phyloP scores from a whole-genome alignment of 2,797 vertebrate genomes.

The Cottoperca gobio region DNA sequence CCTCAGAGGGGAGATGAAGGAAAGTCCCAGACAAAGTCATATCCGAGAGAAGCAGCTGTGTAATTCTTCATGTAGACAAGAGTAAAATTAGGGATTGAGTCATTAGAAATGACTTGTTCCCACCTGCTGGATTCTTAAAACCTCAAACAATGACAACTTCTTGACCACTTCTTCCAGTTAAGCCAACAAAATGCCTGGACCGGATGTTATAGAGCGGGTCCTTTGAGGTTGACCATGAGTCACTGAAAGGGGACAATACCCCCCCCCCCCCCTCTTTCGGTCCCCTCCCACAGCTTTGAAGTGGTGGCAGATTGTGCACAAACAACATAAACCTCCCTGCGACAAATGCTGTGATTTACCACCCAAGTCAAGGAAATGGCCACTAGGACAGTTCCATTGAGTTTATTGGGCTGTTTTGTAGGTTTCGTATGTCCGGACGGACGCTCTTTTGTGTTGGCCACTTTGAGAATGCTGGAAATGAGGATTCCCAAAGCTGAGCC shows the following conservation, averaged over 20 bases:
- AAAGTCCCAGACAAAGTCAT: constrained; percentile 59
- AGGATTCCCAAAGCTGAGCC: constrained; percentile 64
- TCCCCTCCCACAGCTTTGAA: constrained; percentile 80
- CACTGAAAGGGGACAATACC: constrained; percentile 67
- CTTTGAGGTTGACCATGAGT: constrained; percentile 75
- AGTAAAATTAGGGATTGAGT: constrained; percentile 6
- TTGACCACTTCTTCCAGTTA: constrained; percentile 38
- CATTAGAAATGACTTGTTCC: constrained; percentile 24
- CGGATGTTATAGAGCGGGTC: constrained; percentile 52
- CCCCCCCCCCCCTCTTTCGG: constrained; percentile 6
- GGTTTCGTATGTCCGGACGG: constrained; percentile 73
- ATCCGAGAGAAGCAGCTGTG: constrained; percentile 27
- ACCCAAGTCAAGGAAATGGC: constrained; percentile 78
- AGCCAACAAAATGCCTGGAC: constrained; percentile 58
- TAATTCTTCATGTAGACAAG: constrained; percentile 26
- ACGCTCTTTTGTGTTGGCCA: constrained; percentile 77
- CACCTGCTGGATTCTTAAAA: constrained; percentile 47
- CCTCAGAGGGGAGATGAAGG: constrained; percentile 26
- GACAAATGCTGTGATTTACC: constrained; percentile 78
- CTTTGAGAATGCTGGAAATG: constrained; percentile 71
- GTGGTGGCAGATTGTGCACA: constrained; percentile 80
- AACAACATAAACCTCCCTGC: constrained; percentile 80
- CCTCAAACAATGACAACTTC: constrained; percentile 34
- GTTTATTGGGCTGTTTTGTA: constrained; percentile 81
- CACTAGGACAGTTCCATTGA: constrained; percentile 67